Percentiles rank a stretch among this genome's conserved stretches.
Conservation (phyloP, 2,888 invertebrate species). For the Bellardia bayeri region DNA sequence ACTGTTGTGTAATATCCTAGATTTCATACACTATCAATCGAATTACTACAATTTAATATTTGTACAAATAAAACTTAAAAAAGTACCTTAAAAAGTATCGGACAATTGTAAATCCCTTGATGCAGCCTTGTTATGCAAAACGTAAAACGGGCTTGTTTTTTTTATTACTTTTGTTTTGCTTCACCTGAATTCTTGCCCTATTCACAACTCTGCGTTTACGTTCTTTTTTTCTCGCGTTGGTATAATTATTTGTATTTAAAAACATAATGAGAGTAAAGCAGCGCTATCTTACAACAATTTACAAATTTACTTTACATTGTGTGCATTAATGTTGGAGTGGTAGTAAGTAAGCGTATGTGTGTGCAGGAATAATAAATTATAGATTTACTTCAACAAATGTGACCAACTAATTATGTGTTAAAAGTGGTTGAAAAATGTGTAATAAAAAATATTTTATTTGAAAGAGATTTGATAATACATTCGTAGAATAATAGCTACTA, state of each 20-base stretch:
- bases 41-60: neutral
- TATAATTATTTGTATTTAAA: constrained; percentile 40
- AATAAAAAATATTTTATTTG: too few relatives aligned
- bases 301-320: constrained; percentile 26
- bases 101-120: neutral
- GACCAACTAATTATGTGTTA: neutral
- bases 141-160: neutral
- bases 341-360: neutral
- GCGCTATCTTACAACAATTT: constrained; percentile 25
- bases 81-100: neutral
- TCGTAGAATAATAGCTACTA: too few relatives aligned
- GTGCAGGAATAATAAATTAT: neutral
- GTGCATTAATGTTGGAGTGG: neutral
- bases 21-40: too few relatives aligned
- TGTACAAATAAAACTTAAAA: neutral
- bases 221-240: neutral
- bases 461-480: too few relatives aligned
- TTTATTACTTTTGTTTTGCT: constrained; percentile 1
- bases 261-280: constrained; percentile 29
- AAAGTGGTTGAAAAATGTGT: too few relatives aligned
- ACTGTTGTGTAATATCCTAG: too few relatives aligned
- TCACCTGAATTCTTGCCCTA: neutral
- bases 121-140: neutral
- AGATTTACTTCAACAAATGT: constrained; percentile 2
- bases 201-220: neutral